Evolutionary conservation across 2,888 invertebrate genomes (phyloP).

Genomic region (Phorcus lineatus): DNA sequence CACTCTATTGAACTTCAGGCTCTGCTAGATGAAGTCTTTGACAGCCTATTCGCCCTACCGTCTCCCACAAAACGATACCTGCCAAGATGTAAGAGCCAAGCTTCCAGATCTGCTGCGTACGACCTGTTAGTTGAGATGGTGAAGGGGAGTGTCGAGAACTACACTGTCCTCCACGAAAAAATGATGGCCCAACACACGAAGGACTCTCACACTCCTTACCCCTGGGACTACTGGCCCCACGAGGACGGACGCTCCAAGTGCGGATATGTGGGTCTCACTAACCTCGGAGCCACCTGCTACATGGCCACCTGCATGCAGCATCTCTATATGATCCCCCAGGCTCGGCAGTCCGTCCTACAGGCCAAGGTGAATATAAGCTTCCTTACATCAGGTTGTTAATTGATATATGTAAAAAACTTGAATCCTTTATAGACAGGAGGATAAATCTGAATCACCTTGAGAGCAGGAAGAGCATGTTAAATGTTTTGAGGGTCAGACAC

Average conservation of each 20-base stretch:
- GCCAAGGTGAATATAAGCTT: conserved; percentile 78
- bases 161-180: conserved; percentile 87
- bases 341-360: conserved; percentile 87
- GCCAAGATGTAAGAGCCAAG: conserved; percentile 93
- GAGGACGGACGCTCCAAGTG: conserved; percentile 95
- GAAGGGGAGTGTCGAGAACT: conserved; percentile 89
- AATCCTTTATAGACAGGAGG: no score
- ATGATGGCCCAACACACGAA: conserved; percentile 86
- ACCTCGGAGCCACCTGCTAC: conserved; percentile 96
- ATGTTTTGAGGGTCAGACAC: no score
- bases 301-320: conserved; percentile 99
- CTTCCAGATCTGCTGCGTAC: conserved; percentile 92
- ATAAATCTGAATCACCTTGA: no score
- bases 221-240: conserved; percentile 98
- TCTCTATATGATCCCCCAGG: conserved; percentile 97
- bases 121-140: conserved; percentile 92
- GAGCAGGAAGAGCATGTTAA: no score
- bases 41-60: conserved; percentile 92
- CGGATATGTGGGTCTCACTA: conserved; percentile 95
- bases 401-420: no score
- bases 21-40: conserved; percentile 82
- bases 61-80: conserved; percentile 87
- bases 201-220: conserved; percentile 86
- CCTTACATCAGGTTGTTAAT: no score
- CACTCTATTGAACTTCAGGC: conserved; percentile 52